phyloP scores from a whole-genome alignment of 1,140 invertebrate species.

The Hycleus cichorii region DNA sequence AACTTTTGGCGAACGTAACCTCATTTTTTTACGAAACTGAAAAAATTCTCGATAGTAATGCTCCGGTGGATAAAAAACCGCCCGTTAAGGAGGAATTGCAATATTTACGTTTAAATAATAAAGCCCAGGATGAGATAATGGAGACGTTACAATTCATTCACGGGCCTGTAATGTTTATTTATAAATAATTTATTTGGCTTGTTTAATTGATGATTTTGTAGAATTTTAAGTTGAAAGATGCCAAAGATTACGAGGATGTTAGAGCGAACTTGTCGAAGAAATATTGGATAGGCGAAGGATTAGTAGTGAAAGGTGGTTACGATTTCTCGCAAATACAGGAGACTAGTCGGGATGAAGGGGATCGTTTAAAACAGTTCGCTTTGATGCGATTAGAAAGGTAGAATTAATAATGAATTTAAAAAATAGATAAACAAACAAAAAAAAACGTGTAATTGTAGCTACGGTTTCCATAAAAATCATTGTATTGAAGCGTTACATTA shows the following conservation, averaged over 20 bases:
- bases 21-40: slow-evolving; percentile 11
- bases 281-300: slow-evolving; percentile 65
- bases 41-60: slow-evolving; percentile 17
- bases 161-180: slow-evolving; percentile 45
- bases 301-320: slow-evolving; percentile 61
- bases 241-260: slow-evolving; percentile 52
- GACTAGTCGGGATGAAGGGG: slow-evolving; percentile 46
- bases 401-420: not conserved
- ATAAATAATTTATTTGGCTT: not conserved
- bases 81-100: slow-evolving; percentile 62
- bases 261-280: slow-evolving; percentile 55
- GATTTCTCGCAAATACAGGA: slow-evolving; percentile 53
- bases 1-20: slow-evolving; percentile 3
- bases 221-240: slow-evolving; percentile 45
- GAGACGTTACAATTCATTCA: slow-evolving; percentile 63
- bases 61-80: slow-evolving; percentile 16
- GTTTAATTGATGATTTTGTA: slow-evolving; percentile 28
- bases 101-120: slow-evolving; percentile 53
- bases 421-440: not conserved
- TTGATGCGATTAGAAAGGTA: slow-evolving; percentile 60
- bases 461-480: slow-evolving; percentile 64
- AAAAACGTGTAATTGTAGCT: slow-evolving; percentile 43
- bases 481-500: slow-evolving; percentile 62
- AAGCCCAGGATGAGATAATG: slow-evolving; percentile 59
- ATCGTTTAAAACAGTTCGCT: slow-evolving; percentile 59